Base-by-base conservation (phyloP, 2,113 vertebrate species). In the Solea senegalensis region DNA sequence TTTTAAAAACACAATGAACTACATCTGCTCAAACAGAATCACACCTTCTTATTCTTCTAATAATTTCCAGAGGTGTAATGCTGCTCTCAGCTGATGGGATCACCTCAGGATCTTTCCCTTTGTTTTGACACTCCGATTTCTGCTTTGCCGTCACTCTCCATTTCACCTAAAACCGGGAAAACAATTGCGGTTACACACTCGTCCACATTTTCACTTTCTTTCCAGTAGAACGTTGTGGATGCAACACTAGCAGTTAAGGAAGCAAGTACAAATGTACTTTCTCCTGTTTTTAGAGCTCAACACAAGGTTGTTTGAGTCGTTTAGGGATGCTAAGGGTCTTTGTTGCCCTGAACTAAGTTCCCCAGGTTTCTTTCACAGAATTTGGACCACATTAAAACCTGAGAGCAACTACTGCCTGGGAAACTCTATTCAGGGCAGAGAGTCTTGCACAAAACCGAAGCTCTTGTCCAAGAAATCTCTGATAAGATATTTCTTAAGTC, bases 81-180 rank as follows among this genome's bases (percentile, higher is more conserved):
- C 34, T 34, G 3, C 34, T 6, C 34, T 34, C 34, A 27, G 26
- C 43, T 13, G 21, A 41, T 56, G 3, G 14, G n/a, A 73, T 83
- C 74, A 95, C 94, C 83, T 82, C 76, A 16, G 76, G 34, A 46
- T 88, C 64, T 80, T 95, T 95, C 52, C 94, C 94, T 83, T 91
- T 93, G 27, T 5, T 68, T 51, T 68, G 40, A 61, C 95, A 95
- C 0, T 84, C 85, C 0, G 45, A 8, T 53, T 86, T 70, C 48
- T 94, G 79, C 0, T 77, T 0, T 9, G 64, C 1, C 0, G 93
- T 74, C 21, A 88, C 87, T 58, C 84, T 46, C 95, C 95, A 95
- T 63, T 83, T 83, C 2, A 92, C 90, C 95, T 95, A 5, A 48
- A 75, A 49, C 2, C 45, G 14, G 2, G 0, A 67, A 45, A 58